Base-by-base conservation (phyloP, 1,140 invertebrate species). In the Euura saliciscinereae region DNA sequence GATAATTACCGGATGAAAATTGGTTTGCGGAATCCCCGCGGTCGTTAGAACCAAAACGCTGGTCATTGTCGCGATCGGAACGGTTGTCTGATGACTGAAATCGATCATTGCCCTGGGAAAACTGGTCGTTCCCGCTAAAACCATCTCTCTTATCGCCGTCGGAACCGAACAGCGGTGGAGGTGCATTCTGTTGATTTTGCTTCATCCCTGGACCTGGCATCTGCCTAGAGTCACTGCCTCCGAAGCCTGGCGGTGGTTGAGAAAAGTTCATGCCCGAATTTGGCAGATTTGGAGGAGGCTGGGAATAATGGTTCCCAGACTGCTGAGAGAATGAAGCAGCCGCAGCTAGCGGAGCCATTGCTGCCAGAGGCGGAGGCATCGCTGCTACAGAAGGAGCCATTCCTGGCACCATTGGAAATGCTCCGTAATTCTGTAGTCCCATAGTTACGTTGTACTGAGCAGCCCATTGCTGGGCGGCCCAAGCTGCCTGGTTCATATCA, bases 391-490 rank as follows among this genome's bases (percentile, higher is more conserved):
- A 45, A 71, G 71, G 73, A 69, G 77, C 77, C 43, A 77, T 78
- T 65, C 70, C 66, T 1, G 66, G 43, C 43, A 65, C 28, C 67
- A 42, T 67, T 11, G 77, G 43, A 5, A 8, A 77, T 59, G 65
- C 51, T 7, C 46, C 6, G 43, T 74, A 76, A 66, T 71, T 70
- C 65, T 66, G 45, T 6, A 72, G 43, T 45, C 51, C 7, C 65
- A 43, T 73, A 11, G 71, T 44, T 6, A 81, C 66, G 75, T 82
- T 87, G 43, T 86, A 86, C 45, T 85, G 85, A 6, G 78, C 74
- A 8, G 76, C 73, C 85, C 85, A 87, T 66, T 86, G 85, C 43
- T 84, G 83, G 28, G 80, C 79, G 65, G 78, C 80, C 85, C 85
- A 86, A 66, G 78, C 72, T 43, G 83, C 73, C 69, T 79, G 77